Percentiles rank a stretch among this genome's conserved stretches.
Conservation (phyloP, 37 sponge, comb jelly and placozoan genomes). For the Axinella damicornis region DNA sequence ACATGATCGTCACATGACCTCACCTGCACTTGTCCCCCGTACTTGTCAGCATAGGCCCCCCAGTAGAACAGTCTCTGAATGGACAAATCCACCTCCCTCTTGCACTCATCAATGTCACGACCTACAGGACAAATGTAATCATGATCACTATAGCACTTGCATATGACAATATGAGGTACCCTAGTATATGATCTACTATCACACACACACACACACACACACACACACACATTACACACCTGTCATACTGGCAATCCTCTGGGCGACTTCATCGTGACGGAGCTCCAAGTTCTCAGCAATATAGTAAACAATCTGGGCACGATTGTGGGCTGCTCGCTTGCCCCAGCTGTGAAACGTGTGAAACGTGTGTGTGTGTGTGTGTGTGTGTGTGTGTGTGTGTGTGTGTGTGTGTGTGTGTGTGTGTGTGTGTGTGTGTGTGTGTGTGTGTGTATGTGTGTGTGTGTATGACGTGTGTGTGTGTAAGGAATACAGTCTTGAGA, state of each 20-base stretch:
- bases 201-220: too few species aligned
- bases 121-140: not conserved
- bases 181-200: too few species aligned
- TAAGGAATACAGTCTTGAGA: too few species aligned
- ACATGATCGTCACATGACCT: not conserved
- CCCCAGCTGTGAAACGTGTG: conserved; percentile 77
- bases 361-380: too few species aligned
- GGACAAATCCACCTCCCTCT: conserved; percentile 87
- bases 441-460: too few species aligned
- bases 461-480: not conserved
- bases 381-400: too few species aligned
- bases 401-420: too few species aligned
- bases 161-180: too few species aligned
- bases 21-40: conserved; percentile 92
- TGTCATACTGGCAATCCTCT: conserved; percentile 82
- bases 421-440: too few species aligned
- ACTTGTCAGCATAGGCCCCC: conserved; percentile 99
- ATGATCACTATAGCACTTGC: not conserved
- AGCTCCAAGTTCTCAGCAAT: conserved; percentile 97
- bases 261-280: conserved; percentile 83
- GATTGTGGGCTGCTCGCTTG: conserved; percentile 96
- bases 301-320: conserved; percentile 99
- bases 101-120: conserved; percentile 40
- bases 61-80: conserved; percentile 94
- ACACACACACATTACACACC: too few species aligned